Evolutionary conservation across 1,140 invertebrate genomes (phyloP).

Genomic region (Matsumurasca onukii): DNA sequence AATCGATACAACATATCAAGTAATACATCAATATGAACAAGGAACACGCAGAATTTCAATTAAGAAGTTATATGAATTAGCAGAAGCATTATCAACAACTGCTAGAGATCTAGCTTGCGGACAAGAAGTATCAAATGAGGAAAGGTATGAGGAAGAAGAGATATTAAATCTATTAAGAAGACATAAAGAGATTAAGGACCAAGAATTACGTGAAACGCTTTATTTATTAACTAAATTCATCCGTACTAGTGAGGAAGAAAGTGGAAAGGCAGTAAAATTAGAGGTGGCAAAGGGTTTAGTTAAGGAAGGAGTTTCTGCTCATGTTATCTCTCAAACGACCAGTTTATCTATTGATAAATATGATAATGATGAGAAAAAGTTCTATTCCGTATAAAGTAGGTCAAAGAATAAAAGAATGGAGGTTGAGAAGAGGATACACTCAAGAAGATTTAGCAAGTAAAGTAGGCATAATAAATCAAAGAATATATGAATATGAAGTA

Average conservation of each 20-base stretch:
- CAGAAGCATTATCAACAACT: too few species aligned
- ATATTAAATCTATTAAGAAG: too few species aligned
- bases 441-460: constrained; percentile 5
- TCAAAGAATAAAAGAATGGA: neutral
- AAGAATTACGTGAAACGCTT: too few species aligned
- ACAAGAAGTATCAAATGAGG: too few species aligned
- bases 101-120: too few species aligned
- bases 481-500: constrained; percentile 1
- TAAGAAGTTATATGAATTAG: too few species aligned
- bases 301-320: neutral
- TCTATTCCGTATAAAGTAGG: neutral
- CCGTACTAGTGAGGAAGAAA: neutral
- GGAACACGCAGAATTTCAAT: too few species aligned
- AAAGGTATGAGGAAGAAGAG: too few species aligned
- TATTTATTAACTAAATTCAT: neutral
- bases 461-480: neutral
- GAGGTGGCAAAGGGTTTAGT: constrained; percentile 5
- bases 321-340: constrained; percentile 6
- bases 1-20: too few species aligned
- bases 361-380: neutral
- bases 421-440: neutral
- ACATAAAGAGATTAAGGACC: too few species aligned
- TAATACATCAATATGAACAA: too few species aligned
- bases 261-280: neutral
- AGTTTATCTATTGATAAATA: neutral